These are phyloP conservation scores for Onychorhynchus coronatus DNA, from an alignment of 2,113 vertebrate species.

Conservation along the genomic window DNA sequence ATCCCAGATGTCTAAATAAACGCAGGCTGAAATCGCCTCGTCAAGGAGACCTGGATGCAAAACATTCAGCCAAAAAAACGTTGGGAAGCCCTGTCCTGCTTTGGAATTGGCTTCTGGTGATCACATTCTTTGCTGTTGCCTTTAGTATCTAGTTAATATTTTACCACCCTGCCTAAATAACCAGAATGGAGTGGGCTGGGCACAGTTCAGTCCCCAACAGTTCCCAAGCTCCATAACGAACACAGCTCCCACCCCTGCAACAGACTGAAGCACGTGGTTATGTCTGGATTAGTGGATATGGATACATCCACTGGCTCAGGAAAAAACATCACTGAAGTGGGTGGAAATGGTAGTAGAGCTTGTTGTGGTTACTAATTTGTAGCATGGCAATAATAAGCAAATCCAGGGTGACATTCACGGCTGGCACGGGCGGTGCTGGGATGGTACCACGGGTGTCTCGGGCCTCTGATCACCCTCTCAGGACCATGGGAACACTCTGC, in stretches of 20 bases:
- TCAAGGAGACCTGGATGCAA: neutral
- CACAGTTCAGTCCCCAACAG: neutral
- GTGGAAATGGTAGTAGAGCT: neutral
- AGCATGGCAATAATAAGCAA: neutral
- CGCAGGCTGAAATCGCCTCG: rapidly evolving
- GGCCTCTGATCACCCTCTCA: rapidly evolving
- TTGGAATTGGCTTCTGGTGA: neutral
- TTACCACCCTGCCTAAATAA: neutral
- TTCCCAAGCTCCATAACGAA: neutral
- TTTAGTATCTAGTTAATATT: neutral
- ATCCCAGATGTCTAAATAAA: neutral
- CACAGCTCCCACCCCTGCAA: neutral
- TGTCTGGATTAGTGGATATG: neutral
- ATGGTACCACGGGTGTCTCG: neutral
- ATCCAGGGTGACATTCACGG: neutral
- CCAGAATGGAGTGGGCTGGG: neutral
- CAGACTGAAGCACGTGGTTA: neutral
- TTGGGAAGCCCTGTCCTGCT: neutral
- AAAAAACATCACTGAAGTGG: neutral
- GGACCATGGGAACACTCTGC: neutral
- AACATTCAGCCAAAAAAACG: rapidly evolving
- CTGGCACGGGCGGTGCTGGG: neutral
- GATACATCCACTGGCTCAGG: neutral
- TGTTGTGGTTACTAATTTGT: neutral
- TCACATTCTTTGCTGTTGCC: neutral